Evolutionary conservation across 2,888 invertebrate species (phyloP), one percentile per base, ranked within the genome.

Genomic region (Hoplodrina blanda): DNA sequence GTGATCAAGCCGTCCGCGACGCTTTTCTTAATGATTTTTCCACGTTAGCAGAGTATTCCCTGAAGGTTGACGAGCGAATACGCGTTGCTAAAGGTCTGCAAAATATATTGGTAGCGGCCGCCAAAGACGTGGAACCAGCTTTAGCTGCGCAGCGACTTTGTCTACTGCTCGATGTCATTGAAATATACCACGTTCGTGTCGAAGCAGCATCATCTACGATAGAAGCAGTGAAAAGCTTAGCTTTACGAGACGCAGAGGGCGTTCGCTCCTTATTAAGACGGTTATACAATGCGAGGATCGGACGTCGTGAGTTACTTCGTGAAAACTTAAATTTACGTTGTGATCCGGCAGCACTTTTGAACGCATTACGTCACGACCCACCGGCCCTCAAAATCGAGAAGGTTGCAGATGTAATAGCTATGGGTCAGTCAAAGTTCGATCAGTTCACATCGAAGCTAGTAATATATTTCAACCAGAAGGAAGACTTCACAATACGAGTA

Each of bases 341-440:
- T 62, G 86, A 87, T n/a, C 87, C 90, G 53, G 89, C 82, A 4
- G 91, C 93, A 0, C 91, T 91, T 49, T 4, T 91, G 0, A 94
- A 94, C 72, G 92, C 87, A 0, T 71, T 94, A 15, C 90, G 89
- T 30, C 93, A 94, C 57, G 89, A 93, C 19, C 72, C 83, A 1
- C 60, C 73, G 5, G 73, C 90, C 2, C 80, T 93, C 1, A 68
- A 82, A 10, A 60, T 76, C 2, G 84, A 88, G 0, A 76, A 82
- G 8, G 71, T 85, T 25, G 80, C 89, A 15, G 71, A 87, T 5
- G 53, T 78, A 44, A 33, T 90, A 11, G 61, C 83, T 10, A 49
- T 65, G 1, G 55, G 44, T n/a, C 70, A 81, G 30, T 70, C 84
- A 4, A 44, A 85, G 80, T 59, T 55, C 4, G 87, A 92, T 52